A percentile compares a stretch with the other conserved stretches of the same genome.
Conservation (phyloP, 2,797 vertebrate genomes). For the Distichodus sexfasciatus region DNA sequence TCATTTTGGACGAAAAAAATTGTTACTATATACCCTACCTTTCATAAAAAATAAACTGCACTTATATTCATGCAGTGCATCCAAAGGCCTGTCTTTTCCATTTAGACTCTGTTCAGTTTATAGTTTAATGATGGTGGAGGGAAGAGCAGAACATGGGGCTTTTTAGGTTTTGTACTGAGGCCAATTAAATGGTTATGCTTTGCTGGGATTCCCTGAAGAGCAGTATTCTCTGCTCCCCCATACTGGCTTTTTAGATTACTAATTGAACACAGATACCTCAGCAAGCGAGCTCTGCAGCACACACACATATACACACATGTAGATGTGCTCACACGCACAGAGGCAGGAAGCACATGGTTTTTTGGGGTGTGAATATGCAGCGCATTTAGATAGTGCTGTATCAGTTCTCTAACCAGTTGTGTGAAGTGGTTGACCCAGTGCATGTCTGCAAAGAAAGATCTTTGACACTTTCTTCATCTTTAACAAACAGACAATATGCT, state of each 20-base stretch:
- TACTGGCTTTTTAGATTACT: slow-evolving; percentile 43
- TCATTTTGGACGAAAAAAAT: too few species aligned
- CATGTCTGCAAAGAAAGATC: background rate
- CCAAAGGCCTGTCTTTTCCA: too few species aligned
- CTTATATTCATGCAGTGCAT: too few species aligned
- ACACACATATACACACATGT: slow-evolving; percentile 4
- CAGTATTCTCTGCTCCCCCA: slow-evolving; percentile 26
- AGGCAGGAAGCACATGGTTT: slow-evolving; percentile 41
- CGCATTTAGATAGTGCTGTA: slow-evolving; percentile 2
- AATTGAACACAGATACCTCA: slow-evolving; percentile 38
- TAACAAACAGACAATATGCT: background rate
- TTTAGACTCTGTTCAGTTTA: too few species aligned
- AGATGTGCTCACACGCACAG: background rate
- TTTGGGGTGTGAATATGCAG: slow-evolving; percentile 29
- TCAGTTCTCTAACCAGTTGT: background rate
- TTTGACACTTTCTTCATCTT: background rate
- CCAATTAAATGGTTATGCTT: slow-evolving; percentile 37
- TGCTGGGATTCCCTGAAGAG: slow-evolving; percentile 33
- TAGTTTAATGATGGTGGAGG: too few species aligned
- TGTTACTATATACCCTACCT: too few species aligned
- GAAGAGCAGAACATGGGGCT: slow-evolving; percentile 26
- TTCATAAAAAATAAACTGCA: too few species aligned
- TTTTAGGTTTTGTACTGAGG: slow-evolving; percentile 35
- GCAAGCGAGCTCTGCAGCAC: slow-evolving; percentile 1
- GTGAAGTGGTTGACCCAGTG: background rate